These are phyloP conservation scores for Triplophysa siluroides DNA, from an alignment of 2,113 vertebrate genomes.

Conservation along the genomic window DNA sequence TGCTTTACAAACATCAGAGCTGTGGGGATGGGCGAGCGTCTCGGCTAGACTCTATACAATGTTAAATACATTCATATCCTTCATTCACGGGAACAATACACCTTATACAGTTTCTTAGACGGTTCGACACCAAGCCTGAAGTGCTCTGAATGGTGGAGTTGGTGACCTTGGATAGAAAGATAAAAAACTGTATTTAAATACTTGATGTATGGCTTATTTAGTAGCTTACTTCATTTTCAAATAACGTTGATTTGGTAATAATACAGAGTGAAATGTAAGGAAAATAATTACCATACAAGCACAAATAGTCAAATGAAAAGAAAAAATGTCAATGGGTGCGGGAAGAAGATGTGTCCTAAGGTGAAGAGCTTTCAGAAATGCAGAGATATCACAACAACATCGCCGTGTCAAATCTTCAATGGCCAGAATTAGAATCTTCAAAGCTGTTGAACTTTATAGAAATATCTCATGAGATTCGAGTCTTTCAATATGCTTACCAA, in stretches of 20 bases:
- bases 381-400: neutral
- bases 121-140: slow-evolving; percentile 17
- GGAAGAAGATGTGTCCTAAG: slow-evolving; percentile 1
- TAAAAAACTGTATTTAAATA: slow-evolving; percentile 30
- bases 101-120: neutral
- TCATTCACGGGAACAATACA: slow-evolving; percentile 27
- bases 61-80: slow-evolving; percentile 24
- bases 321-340: neutral
- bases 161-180: slow-evolving; percentile 41
- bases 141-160: slow-evolving; percentile 10
- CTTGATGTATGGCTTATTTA: slow-evolving; percentile 32
- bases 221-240: slow-evolving; percentile 6
- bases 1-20: slow-evolving; percentile 38
- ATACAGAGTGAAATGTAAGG: neutral
- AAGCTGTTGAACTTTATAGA: neutral
- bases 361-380: neutral
- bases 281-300: slow-evolving; percentile 9
- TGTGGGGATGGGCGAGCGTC: slow-evolving; percentile 2
- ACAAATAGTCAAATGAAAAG: neutral
- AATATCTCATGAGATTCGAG: neutral
- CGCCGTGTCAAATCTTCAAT: neutral
- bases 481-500: too few relatives aligned
- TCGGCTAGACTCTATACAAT: slow-evolving; percentile 33
- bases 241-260: neutral
- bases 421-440: too few relatives aligned